Conservation (phyloP, 2,888 invertebrate species). For the Nephrocerus scutellatus region DNA sequence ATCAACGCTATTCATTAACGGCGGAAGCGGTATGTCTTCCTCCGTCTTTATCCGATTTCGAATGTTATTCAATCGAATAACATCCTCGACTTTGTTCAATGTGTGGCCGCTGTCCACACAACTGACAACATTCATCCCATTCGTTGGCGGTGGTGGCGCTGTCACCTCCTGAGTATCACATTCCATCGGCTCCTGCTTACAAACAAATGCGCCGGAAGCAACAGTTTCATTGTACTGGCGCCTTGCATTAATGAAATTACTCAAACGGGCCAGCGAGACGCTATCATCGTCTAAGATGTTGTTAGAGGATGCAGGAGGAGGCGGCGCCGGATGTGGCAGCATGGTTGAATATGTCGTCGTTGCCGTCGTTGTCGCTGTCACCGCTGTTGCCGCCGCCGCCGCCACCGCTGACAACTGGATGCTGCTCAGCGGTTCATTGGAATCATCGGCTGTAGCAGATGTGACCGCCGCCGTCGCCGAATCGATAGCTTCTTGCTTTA, state of each 20-base stretch:
- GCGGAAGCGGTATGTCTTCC: no score
- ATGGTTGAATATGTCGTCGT: conserved; percentile 1
- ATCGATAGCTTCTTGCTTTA: conserved; percentile 42
- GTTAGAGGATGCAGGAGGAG: no score
- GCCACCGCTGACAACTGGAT: conserved; percentile 25
- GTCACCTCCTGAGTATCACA: conserved; percentile 24
- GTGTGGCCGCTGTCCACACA: not conserved
- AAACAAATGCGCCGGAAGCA: no score
- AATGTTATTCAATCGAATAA: no score
- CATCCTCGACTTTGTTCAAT: no score
- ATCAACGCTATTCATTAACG: conserved; percentile 12
- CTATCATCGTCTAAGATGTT: conserved; percentile 41
- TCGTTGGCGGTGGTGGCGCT: conserved; percentile 6
- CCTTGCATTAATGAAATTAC: conserved; percentile 37
- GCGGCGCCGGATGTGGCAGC: no score
- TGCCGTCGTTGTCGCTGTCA: conserved; percentile 18
- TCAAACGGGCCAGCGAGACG: conserved; percentile 44
- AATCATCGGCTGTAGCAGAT: conserved; percentile 32
- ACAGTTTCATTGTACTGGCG: no score
- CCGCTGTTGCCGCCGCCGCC: conserved; percentile 20
- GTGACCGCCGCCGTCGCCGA: conserved; percentile 15
- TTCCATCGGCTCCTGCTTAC: conserved; percentile 33
- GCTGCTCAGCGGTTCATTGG: conserved; percentile 39
- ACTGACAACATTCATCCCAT: not conserved
- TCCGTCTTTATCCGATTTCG: no score